Conservation (phyloP, 1,140 invertebrate genomes). For the Proctacanthus coquilletti region DNA sequence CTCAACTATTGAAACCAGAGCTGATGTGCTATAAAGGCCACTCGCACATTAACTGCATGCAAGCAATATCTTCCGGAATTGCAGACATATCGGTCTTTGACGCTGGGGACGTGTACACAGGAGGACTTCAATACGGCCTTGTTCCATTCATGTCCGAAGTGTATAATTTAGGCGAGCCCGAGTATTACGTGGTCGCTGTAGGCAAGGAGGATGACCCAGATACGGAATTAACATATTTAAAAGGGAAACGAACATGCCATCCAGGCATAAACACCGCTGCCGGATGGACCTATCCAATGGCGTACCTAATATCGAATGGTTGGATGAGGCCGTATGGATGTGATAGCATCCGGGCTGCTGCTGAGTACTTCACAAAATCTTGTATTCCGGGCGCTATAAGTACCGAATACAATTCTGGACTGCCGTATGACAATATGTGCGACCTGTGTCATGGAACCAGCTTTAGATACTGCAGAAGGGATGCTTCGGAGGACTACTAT, state of each 20-base stretch:
- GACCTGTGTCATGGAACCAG: slow-evolving; percentile 84
- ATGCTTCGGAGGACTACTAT: slow-evolving; percentile 78
- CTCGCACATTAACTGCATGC: slow-evolving; percentile 83
- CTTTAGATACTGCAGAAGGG: slow-evolving; percentile 61
- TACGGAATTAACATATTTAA: slow-evolving; percentile 77
- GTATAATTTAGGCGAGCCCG: slow-evolving; percentile 67
- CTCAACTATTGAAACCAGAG: slow-evolving; percentile 74
- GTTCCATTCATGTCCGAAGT: slow-evolving; percentile 82
- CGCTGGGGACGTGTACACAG: slow-evolving; percentile 87
- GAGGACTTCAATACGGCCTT: slow-evolving; percentile 60
- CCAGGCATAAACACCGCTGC: slow-evolving; percentile 82
- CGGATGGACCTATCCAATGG: slow-evolving; percentile 90
- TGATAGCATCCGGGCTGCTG: slow-evolving; percentile 72
- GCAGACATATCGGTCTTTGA: slow-evolving; percentile 86
- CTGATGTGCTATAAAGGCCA: slow-evolving; percentile 72
- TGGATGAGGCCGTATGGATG: slow-evolving; percentile 87
- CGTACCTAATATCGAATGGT: slow-evolving; percentile 81
- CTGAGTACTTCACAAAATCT: slow-evolving; percentile 83
- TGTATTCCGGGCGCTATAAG: slow-evolving; percentile 82
- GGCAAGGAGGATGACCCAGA: slow-evolving; percentile 73
- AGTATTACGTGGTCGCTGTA: slow-evolving; percentile 90
- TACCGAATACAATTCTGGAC: slow-evolving; percentile 61
- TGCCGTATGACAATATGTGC: slow-evolving; percentile 82
- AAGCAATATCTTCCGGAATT: slow-evolving; percentile 52
- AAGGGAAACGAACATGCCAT: slow-evolving; percentile 82